phyloP scores from a whole-genome alignment of 2,113 vertebrate genomes.

The Triplophysa dalaica region DNA sequence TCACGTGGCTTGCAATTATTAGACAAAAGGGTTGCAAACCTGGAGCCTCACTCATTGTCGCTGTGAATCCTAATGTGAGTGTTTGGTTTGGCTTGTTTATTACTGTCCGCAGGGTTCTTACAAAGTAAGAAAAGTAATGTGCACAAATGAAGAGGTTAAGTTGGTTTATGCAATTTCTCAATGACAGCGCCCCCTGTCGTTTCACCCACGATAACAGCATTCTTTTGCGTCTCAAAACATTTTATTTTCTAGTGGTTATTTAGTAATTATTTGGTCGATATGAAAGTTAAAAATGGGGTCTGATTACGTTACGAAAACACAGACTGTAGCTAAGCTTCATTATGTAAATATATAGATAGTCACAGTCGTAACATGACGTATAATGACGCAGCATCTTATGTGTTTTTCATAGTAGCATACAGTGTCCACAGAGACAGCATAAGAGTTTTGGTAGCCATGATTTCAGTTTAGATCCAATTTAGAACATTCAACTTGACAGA shows the following conservation, averaged over 20 bases:
- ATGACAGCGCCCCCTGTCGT: not conserved
- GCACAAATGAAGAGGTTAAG: not conserved
- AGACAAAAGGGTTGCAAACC: too few relatives aligned
- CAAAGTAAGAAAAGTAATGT: not conserved
- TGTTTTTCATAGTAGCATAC: not conserved
- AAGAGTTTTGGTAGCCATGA: too few relatives aligned
- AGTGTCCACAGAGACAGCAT: too few relatives aligned
- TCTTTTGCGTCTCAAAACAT: not conserved
- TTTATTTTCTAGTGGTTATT: not conserved
- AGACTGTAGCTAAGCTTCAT: not conserved
- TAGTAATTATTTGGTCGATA: too few relatives aligned
- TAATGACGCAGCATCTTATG: conserved; percentile 5
- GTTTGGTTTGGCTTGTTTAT: not conserved
- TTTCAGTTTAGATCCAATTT: too few relatives aligned
- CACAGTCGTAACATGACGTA: too few relatives aligned
- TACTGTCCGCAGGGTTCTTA: not conserved
- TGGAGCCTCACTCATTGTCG: not conserved
- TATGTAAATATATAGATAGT: not conserved
- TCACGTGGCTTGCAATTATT: too few relatives aligned
- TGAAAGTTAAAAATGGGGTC: not conserved
- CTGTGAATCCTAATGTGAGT: not conserved
- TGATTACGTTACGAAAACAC: not conserved
- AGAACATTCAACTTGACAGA: too few relatives aligned
- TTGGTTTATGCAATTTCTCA: too few relatives aligned
- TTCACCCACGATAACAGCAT: not conserved